A percentile compares a stretch with the other conserved stretches of the same genome.
phyloP scores from a whole-genome alignment of 2,888 invertebrate species.

The Pyrochroa serraticornis region DNA sequence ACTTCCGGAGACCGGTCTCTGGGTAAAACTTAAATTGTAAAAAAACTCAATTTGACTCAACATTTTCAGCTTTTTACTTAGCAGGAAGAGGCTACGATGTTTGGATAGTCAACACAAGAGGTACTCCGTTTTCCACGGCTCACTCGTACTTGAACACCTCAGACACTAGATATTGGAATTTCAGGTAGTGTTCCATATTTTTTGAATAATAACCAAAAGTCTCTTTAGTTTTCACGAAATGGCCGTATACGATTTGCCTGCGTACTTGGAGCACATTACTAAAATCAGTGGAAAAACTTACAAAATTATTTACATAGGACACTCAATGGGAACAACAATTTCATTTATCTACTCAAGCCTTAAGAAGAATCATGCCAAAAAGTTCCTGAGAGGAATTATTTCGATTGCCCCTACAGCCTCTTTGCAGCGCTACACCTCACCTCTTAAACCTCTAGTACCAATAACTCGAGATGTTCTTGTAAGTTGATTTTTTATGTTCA shows the following conservation, averaged over 20 bases:
- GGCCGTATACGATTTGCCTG: slow-evolving; percentile 1
- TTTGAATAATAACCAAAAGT: background rate
- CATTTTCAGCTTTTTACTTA: slow-evolving; percentile 5
- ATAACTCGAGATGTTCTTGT: background rate
- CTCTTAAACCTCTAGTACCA: background rate
- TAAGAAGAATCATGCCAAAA: slow-evolving; percentile 6
- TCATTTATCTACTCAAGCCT: slow-evolving; percentile 6
- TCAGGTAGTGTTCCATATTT: slow-evolving; percentile 1
- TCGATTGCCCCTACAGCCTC: background rate
- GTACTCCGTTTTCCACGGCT: background rate
- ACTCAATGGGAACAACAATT: slow-evolving; percentile 12
- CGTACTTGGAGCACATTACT: background rate
- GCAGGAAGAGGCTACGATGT: slow-evolving; percentile 6
- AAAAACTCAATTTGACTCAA: background rate
- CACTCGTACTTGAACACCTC: background rate
- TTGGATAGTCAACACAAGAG: slow-evolving; percentile 3
- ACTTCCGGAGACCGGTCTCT: slow-evolving; percentile 4
- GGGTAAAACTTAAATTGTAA: background rate
- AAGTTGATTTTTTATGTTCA: background rate
- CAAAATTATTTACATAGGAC: slow-evolving; percentile 7
- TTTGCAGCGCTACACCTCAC: background rate
- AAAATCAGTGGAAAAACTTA: background rate
- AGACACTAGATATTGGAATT: slow-evolving; percentile 1
- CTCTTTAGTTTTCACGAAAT: slow-evolving; percentile 1
- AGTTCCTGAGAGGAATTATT: background rate